Conservation (phyloP, 2,888 invertebrate genomes). For the Drosophila lacicola region DNA sequence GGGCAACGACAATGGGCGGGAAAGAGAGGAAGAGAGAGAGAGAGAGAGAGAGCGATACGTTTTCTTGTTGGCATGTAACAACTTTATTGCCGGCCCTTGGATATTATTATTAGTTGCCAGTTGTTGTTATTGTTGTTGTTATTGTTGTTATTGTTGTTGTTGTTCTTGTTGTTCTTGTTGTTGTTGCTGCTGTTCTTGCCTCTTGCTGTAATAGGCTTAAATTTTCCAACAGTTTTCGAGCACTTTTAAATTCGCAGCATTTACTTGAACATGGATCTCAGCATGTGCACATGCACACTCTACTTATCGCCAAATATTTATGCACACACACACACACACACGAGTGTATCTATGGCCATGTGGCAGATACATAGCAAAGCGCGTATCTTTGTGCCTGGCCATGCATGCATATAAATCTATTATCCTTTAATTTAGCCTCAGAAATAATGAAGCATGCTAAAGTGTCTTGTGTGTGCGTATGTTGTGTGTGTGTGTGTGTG, state of each 20-base stretch:
- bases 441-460: conserved; percentile 72
- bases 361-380: background rate
- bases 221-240: conserved; percentile 9
- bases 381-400: conserved; percentile 34
- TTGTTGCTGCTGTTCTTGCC: conserved; percentile 18
- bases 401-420: conserved; percentile 72
- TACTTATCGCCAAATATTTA: conserved; percentile 3
- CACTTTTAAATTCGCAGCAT: conserved; percentile 13
- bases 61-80: conserved; percentile 17
- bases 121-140: conserved; percentile 20
- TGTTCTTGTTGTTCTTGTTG: conserved; percentile 27
- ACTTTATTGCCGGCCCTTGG: conserved; percentile 40
- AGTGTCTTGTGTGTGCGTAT: conserved; percentile 47
- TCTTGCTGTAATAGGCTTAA: conserved; percentile 38
- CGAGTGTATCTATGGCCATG: conserved; percentile 4
- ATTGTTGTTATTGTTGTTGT: background rate
- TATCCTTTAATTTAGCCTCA: conserved; percentile 75
- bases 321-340: background rate
- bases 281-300: conserved; percentile 15
- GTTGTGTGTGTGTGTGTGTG: conserved; percentile 37
- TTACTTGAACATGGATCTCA: conserved; percentile 23
- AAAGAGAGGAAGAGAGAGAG: background rate
- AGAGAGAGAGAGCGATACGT: conserved; percentile 3
- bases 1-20: background rate
- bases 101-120: conserved; percentile 42